Evolutionary conservation across 2,888 invertebrate species (phyloP).

Genomic region (Lycocerus yunnanus): DNA sequence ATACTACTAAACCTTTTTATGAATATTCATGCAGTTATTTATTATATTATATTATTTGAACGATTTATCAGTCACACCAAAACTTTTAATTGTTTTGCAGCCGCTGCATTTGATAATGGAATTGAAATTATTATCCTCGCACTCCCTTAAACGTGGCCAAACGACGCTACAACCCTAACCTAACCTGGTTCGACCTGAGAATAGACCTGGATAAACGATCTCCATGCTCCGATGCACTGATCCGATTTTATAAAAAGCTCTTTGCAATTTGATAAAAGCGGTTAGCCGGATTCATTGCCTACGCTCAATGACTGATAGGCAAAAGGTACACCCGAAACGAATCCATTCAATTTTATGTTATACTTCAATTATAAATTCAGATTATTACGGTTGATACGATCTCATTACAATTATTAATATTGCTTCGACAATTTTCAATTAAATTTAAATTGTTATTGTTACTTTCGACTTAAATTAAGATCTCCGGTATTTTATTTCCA

Average conservation of each 20-base stretch:
- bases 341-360: conserved; percentile 47
- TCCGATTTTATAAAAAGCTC: conserved; percentile 54
- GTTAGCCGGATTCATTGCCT: conserved; percentile 50
- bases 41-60: background rate
- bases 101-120: conserved; percentile 32
- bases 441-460: background rate
- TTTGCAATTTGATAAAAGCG: conserved; percentile 55
- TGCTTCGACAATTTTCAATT: conserved; percentile 34
- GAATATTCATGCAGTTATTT: background rate
- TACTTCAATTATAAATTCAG: conserved; percentile 21
- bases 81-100: background rate
- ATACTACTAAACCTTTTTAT: background rate
- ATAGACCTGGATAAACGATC: conserved; percentile 48
- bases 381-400: conserved; percentile 24
- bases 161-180: conserved; percentile 24
- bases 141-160: conserved; percentile 31
- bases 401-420: conserved; percentile 9
- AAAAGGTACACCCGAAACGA: conserved; percentile 34
- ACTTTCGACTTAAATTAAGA: background rate
- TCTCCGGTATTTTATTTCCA: background rate
- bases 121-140: conserved; percentile 38
- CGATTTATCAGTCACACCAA: background rate
- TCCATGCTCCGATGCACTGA: conserved; percentile 49
- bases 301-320: conserved; percentile 45
- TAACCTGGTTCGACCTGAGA: conserved; percentile 39